A percentile compares a stretch with the other conserved stretches of the same genome.
These are phyloP conservation scores for Ageneiosus marmoratus DNA, from an alignment of 2,113 vertebrate species.

Conservation along the genomic window DNA sequence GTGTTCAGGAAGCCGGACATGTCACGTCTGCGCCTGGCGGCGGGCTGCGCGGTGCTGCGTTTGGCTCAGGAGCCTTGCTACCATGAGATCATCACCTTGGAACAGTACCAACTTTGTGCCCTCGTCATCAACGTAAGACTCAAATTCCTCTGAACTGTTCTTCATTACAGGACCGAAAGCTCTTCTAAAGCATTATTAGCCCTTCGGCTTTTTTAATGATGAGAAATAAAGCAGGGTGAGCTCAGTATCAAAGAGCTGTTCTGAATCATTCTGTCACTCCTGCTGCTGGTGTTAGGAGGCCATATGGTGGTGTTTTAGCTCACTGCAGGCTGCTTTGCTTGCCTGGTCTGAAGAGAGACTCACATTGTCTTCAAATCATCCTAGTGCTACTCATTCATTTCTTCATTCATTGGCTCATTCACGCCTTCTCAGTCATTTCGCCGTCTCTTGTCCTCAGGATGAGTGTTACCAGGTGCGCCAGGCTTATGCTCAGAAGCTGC, in stretches of 20 bases:
- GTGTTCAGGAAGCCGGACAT: constrained; percentile 92
- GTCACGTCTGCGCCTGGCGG: constrained; percentile 92
- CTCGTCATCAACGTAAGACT: constrained; percentile 94
- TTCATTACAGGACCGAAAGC: not conserved
- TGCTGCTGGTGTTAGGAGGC: not conserved
- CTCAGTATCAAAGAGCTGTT: not conserved
- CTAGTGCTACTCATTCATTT: not conserved
- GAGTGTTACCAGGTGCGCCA: constrained; percentile 99
- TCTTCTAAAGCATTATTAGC: no score
- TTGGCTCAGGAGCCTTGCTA: constrained; percentile 97
- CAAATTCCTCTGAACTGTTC: not conserved
- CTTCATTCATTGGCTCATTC: not conserved
- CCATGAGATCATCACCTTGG: constrained; percentile 97
- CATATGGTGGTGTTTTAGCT: not conserved
- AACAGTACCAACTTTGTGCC: constrained; percentile 95
- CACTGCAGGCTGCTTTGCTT: not conserved
- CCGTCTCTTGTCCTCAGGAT: constrained; percentile 74
- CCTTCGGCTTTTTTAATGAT: not conserved
- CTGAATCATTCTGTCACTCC: not conserved
- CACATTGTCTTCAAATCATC: not conserved
- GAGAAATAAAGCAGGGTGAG: not conserved
- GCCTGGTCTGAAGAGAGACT: not conserved
- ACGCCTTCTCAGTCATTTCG: not conserved
- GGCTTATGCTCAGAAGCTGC: constrained; percentile 96
- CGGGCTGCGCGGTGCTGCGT: constrained; percentile 91